These are phyloP conservation scores for Microhierax caerulescens DNA, from an alignment of 2,797 vertebrate genomes.

Conservation along the genomic window DNA sequence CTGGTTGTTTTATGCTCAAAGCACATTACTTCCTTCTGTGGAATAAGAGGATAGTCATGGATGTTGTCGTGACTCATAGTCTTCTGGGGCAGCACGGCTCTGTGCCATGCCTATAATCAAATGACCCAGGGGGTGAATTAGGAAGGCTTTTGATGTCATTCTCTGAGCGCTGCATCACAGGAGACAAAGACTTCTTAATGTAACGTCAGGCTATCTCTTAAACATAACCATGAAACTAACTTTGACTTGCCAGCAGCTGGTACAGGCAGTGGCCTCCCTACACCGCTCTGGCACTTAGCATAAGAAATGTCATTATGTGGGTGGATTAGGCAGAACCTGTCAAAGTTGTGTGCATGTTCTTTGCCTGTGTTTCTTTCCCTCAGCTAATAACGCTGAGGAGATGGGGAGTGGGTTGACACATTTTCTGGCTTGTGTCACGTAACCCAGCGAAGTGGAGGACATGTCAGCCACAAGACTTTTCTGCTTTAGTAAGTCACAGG, in stretches of 20 bases:
- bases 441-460: constrained; percentile 51
- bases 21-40: constrained; percentile 36
- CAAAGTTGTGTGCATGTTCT: constrained; percentile 49
- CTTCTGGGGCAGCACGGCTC: not conserved
- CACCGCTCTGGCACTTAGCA: constrained; percentile 48
- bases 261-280: constrained; percentile 51
- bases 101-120: constrained; percentile 24
- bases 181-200: constrained; percentile 45
- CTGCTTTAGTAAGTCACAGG: constrained; percentile 12
- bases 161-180: not conserved
- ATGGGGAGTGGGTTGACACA: constrained; percentile 54
- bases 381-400: constrained; percentile 50
- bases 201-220: constrained; percentile 41
- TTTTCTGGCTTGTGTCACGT: constrained; percentile 52
- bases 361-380: constrained; percentile 48
- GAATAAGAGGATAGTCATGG: constrained; percentile 36
- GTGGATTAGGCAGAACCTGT: constrained; percentile 67
- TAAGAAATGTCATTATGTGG: constrained; percentile 65
- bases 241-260: constrained; percentile 64
- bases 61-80: not conserved
- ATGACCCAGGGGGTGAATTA: constrained; percentile 4
- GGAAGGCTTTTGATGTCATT: constrained; percentile 57
- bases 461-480: constrained; percentile 46
- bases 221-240: constrained; percentile 59
- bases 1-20: not conserved